A percentile compares a stretch with the other conserved stretches of the same genome.
Evolutionary conservation across 2,797 vertebrate species (phyloP).

Genomic region (Sciurus carolinensis): DNA sequence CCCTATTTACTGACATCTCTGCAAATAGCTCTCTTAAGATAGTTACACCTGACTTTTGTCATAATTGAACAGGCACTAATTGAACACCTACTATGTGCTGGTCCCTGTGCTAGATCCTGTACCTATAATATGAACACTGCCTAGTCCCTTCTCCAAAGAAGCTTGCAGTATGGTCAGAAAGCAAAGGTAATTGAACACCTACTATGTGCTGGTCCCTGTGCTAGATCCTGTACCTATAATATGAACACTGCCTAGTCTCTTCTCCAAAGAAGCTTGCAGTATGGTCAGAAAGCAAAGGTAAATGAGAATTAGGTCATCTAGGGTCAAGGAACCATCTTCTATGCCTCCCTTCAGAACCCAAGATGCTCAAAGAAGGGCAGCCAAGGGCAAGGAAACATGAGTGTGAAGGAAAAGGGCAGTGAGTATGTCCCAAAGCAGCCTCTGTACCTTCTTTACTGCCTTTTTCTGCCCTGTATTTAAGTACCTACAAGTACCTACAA

Average conservation of each 20-base stretch:
- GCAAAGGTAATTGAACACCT: not conserved
- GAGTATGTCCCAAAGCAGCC: not conserved
- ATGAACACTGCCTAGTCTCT: not conserved
- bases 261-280: not conserved
- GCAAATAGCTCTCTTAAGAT: not conserved
- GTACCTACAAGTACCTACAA: no score
- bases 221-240: not conserved
- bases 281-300: not conserved
- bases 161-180: not conserved
- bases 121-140: not conserved
- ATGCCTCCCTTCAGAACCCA: accelerated
- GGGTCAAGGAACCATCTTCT: not conserved
- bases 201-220: not conserved
- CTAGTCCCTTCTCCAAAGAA: not conserved
- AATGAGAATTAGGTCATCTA: not conserved
- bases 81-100: not conserved
- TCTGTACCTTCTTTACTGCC: not conserved
- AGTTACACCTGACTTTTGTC: not conserved
- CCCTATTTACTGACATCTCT: not conserved
- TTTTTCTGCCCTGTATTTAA: not conserved
- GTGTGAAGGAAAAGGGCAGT: accelerated
- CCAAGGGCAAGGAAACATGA: not conserved
- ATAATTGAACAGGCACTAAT: not conserved
- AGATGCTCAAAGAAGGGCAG: not conserved
- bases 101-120: not conserved